These are phyloP conservation scores for Polymixis flavicincta DNA, from an alignment of 2,888 invertebrate genomes.

Conservation along the genomic window DNA sequence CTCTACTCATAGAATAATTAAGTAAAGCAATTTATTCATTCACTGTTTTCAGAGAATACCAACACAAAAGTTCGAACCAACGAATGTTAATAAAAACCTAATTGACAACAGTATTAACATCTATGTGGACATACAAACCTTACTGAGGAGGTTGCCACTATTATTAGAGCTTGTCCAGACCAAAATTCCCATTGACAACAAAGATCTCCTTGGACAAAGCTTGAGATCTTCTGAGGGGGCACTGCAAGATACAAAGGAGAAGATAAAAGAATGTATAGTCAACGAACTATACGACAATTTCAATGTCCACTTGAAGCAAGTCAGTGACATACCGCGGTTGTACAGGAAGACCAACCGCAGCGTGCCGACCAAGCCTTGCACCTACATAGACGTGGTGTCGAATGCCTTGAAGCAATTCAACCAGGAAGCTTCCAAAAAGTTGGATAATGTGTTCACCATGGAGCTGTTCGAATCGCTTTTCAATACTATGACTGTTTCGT, in stretches of 20 bases:
- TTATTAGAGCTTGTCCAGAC: slow-evolving; percentile 77
- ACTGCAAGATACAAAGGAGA: slow-evolving; percentile 75
- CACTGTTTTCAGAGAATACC: slow-evolving; percentile 77
- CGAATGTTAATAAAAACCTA: slow-evolving; percentile 79
- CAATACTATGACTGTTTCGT: slow-evolving; percentile 90
- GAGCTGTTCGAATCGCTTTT: slow-evolving; percentile 84
- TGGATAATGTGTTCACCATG: slow-evolving; percentile 80
- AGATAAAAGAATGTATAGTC: slow-evolving; percentile 83
- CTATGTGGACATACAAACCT: slow-evolving; percentile 78
- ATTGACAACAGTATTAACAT: slow-evolving; percentile 84
- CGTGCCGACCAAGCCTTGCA: slow-evolving; percentile 94
- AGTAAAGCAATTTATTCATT: slow-evolving; percentile 3
- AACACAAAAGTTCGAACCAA: slow-evolving; percentile 76
- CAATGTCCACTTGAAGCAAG: slow-evolving; percentile 93
- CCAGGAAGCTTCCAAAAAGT: slow-evolving; percentile 81
- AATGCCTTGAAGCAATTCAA: slow-evolving; percentile 91
- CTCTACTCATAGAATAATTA: neutral
- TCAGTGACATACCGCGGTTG: slow-evolving; percentile 97
- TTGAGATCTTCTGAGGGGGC: slow-evolving; percentile 76
- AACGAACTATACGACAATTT: slow-evolving; percentile 85
- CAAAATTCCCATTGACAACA: slow-evolving; percentile 76
- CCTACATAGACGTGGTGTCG: slow-evolving; percentile 93
- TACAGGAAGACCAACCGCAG: slow-evolving; percentile 98
- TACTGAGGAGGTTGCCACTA: slow-evolving; percentile 78
- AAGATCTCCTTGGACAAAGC: slow-evolving; percentile 76